phyloP scores from a whole-genome alignment of 2,113 vertebrate genomes.

The Stomatorhinus ivindoensis region DNA sequence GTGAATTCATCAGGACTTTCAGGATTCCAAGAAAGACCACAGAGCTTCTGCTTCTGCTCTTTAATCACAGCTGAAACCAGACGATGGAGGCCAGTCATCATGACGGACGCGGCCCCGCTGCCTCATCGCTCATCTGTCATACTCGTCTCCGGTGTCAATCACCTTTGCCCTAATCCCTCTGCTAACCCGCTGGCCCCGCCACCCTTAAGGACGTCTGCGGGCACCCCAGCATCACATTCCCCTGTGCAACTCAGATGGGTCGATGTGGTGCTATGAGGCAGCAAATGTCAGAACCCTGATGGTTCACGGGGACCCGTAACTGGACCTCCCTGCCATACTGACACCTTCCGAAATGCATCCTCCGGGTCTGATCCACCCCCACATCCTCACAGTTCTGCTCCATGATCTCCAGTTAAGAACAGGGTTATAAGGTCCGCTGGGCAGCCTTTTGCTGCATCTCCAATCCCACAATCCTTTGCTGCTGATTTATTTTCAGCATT shows the following conservation, averaged over 20 bases:
- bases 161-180: not conserved
- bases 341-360: not conserved
- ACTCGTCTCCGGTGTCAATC: not conserved
- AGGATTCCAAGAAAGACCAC: conserved; percentile 10
- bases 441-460: not conserved
- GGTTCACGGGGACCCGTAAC: not conserved
- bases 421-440: not conserved
- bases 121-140: not conserved
- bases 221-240: not conserved
- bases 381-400: not conserved
- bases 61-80: not conserved
- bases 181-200: not conserved
- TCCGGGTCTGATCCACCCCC: not conserved
- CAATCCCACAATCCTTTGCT: not conserved
- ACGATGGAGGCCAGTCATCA: not conserved
- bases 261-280: not conserved
- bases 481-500: not conserved
- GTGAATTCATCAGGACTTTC: conserved; percentile 19
- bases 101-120: not conserved
- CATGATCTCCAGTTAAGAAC: not conserved
- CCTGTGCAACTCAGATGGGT: not conserved
- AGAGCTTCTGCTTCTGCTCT: not conserved
- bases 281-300: not conserved
- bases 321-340: not conserved
- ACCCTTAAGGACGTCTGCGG: not conserved